Conservation (phyloP, 2,113 vertebrate species). For the Xenus cinereus region DNA sequence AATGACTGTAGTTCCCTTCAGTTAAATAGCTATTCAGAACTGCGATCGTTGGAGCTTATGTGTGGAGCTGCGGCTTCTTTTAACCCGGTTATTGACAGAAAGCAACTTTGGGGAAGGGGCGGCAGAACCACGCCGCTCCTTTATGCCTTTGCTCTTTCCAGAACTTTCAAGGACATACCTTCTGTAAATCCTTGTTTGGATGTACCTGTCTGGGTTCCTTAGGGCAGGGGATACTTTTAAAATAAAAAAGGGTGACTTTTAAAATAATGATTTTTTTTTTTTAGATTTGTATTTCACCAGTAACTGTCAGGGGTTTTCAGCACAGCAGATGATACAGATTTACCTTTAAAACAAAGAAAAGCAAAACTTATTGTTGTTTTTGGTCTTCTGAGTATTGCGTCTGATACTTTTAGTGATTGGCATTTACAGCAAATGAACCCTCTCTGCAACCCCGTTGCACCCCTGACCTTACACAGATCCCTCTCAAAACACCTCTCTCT, state of each 20-base stretch:
- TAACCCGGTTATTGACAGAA: neutral
- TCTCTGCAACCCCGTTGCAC: neutral
- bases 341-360: neutral
- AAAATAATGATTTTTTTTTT: neutral
- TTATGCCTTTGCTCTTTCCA: neutral
- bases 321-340: neutral
- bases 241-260: neutral
- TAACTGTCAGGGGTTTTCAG: neutral
- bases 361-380: neutral
- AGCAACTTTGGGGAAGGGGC: neutral
- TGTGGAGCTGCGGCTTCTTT: neutral
- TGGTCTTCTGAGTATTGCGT: conserved; percentile 31
- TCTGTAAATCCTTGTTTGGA: neutral
- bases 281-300: neutral
- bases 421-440: neutral
- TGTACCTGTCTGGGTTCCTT: neutral
- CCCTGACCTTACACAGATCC: neutral
- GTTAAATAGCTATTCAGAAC: conserved; percentile 2
- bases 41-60: neutral
- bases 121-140: neutral
- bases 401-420: neutral
- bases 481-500: neutral
- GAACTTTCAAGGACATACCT: neutral
- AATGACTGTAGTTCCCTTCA: neutral
- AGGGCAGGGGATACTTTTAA: neutral